A percentile compares a stretch with the other conserved stretches of the same genome.
Conservation (phyloP, 92 coral and sea anemone species). For the Epizoanthus scotinus region DNA sequence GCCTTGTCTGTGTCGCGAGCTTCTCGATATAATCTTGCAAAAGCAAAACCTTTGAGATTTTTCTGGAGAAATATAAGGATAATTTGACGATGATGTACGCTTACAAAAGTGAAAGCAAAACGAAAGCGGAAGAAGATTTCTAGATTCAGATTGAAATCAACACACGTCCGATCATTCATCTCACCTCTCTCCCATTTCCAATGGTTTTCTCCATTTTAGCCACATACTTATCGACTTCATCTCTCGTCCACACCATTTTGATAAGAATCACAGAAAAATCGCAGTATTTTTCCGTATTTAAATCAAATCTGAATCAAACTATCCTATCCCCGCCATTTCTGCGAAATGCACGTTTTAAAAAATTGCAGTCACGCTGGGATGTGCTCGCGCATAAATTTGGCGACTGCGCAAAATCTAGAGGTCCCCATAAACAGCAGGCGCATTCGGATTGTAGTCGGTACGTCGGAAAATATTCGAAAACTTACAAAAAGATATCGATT, state of each 20-base stretch:
- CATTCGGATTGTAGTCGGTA: background rate
- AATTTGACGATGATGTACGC: background rate
- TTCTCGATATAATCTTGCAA: slow-evolving; percentile 89
- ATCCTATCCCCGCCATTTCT: slow-evolving; percentile 34
- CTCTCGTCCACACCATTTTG: slow-evolving; percentile 81
- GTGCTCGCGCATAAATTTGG: slow-evolving; percentile 26
- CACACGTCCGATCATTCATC: background rate
- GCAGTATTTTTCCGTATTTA: background rate
- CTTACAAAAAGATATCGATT: background rate
- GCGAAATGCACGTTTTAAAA: slow-evolving; percentile 26
- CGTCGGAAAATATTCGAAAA: background rate
- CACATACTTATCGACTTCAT: slow-evolving; percentile 91
- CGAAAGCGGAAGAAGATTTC: background rate
- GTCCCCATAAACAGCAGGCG: background rate
- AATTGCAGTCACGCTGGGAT: slow-evolving; percentile 26
- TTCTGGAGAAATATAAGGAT: slow-evolving; percentile 58
- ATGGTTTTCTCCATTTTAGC: slow-evolving; percentile 67
- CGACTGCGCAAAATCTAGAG: background rate
- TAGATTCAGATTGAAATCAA: background rate
- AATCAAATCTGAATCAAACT: background rate
- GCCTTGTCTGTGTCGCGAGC: slow-evolving; percentile 83
- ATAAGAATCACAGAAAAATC: background rate
- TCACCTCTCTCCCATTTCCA: slow-evolving; percentile 75
- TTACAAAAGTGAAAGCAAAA: background rate
- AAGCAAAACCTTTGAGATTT: slow-evolving; percentile 86